Evolutionary conservation across 2,113 vertebrate species (phyloP), one percentile per base, ranked within the genome.

Genomic region (Australoheros scitulus): DNA sequence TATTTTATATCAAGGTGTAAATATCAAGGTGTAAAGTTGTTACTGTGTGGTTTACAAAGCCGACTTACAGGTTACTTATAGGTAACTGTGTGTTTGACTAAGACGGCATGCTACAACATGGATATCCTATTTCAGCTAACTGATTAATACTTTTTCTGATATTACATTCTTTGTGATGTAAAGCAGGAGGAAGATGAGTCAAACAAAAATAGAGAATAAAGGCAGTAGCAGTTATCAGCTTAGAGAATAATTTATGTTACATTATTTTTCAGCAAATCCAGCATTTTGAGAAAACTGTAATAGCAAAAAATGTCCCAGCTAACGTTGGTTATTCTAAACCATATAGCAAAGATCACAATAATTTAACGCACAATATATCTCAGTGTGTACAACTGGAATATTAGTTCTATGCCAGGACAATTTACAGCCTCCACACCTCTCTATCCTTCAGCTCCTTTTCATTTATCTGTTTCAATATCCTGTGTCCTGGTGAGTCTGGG

Each of bases 401-500:
- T 87, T 84, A 11, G 89, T 86, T 84, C 47, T 79, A 52, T 20
- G 77, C 18, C 50, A 20, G 78, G 61, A 77, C 80, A 79, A 79
- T 86, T 87, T 86, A 63, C 38, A 80, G 81, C 82, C 61, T 29
- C 34, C 87, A 84, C 88, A 81, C 88, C 76, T 70, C 84, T 89
- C 79, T 81, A 74, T 93, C 88, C 84, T 74, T 81, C 88, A 57
- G 87, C 88, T 89, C 52, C 61, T 85, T 92, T 87, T 91, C 93
- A 92, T 93, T 92, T 92, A 94, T 94, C 92, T 78, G 79, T 93
- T 93, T 92, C 92, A 94, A 95, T 94, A 93, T 94, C 93, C 94
- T 93, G 91, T 90, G 74, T 89, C 88, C 90, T 91, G 90, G 92
- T 89, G 92, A 92, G 93, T 76, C 76, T 76, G 81, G 83, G 78